phyloP scores from a whole-genome alignment of 2,113 vertebrate species.

The Ictalurus furcatus region DNA sequence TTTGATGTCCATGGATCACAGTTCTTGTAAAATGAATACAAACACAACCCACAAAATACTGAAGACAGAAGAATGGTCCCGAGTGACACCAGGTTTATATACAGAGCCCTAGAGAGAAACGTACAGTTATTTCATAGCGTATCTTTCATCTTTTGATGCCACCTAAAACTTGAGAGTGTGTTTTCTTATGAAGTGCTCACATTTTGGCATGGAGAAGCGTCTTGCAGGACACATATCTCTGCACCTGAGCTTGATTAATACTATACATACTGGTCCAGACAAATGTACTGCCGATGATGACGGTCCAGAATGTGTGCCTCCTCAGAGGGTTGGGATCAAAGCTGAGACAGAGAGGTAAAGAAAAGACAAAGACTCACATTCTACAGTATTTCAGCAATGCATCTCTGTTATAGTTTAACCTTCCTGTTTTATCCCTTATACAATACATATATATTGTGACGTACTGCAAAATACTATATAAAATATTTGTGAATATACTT shows the following conservation, averaged over 20 bases:
- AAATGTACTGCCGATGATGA: slow-evolving; percentile 85
- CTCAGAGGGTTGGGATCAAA: slow-evolving; percentile 87
- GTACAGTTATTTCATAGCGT: neutral
- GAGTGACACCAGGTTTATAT: slow-evolving; percentile 87
- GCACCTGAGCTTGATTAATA: slow-evolving; percentile 92
- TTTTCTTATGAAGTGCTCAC: slow-evolving; percentile 71
- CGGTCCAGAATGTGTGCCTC: slow-evolving; percentile 93
- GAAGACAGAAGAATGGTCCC: slow-evolving; percentile 80
- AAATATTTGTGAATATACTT: neutral
- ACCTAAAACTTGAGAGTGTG: neutral
- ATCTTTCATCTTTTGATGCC: neutral
- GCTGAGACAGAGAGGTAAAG: slow-evolving; percentile 65
- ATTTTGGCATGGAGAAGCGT: slow-evolving; percentile 85
- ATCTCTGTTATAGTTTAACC: neutral
- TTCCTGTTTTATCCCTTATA: neutral
- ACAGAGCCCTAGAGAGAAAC: slow-evolving; percentile 79
- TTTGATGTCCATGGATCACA: slow-evolving; percentile 87
- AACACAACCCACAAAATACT: slow-evolving; percentile 79
- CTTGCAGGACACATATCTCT: slow-evolving; percentile 94
- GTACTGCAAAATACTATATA: neutral
- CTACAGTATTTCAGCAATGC: neutral
- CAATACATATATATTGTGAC: neutral
- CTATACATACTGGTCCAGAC: slow-evolving; percentile 87
- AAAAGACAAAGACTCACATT: neutral
- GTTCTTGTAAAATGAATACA: slow-evolving; percentile 88